Base-by-base conservation (phyloP, 1,140 invertebrate genomes). In the Seison nebaliae region DNA sequence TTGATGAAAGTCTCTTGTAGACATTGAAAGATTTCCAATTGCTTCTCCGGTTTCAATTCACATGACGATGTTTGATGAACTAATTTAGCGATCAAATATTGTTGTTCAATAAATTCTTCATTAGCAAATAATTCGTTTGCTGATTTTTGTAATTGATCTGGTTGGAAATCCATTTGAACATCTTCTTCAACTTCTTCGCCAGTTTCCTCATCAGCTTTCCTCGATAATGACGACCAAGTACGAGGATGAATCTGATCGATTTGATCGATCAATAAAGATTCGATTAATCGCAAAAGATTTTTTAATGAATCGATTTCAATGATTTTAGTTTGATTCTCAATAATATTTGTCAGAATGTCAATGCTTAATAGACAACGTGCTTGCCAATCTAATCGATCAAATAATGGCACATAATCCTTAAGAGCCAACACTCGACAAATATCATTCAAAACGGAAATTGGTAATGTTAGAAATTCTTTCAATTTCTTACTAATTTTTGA, bases 21-120 rank as follows among this genome's bases (percentile, higher is more conserved):
- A n/a, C 71, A 53, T 43, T 55, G 60, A 18, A 67, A 42, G 14
- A 67, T 54, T 55, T 64, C 37, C 43, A 68, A 94, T 49, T 96
- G 84, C 48, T 84, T 74, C 54, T 94, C 84, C 0, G 75, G 67
- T 45, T 60, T 55, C n/a, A 23, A 81, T 0, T 76, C 74, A 49
- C 46, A 12, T 46, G 38, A 19, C 48, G 70, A 70, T 48, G 94
- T 68, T 42, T 86, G 70, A 60, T 93, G 79, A 44, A 94, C 74
- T 36, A 94, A 68, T 50, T 71, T 67, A 42, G 73, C 83, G 37
- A 96, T 66, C 3, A 91, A 60, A 17, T 75, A 73, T 53, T 96
- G 88, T 50, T 96, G 86, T 54, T 96, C 88, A 20, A 75, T 73
- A 60, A 96, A 86, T 55, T 96, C 86, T 59, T 96, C 86, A 1